phyloP scores from a whole-genome alignment of 2,888 invertebrate species.

The Pocota personata region DNA sequence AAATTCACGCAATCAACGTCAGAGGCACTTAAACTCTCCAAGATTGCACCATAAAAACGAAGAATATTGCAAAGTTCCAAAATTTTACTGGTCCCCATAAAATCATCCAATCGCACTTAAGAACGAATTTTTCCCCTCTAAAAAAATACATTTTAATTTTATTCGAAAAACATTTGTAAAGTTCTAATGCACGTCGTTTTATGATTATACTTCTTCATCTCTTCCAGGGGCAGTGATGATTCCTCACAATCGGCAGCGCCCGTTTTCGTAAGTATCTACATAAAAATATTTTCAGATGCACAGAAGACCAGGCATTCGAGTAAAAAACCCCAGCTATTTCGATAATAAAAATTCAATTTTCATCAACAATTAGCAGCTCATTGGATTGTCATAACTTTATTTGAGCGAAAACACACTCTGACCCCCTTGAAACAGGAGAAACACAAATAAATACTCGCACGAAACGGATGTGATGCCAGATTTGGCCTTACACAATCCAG shows the following conservation, averaged over 20 bases:
- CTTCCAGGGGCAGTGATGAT: slow-evolving; percentile 77
- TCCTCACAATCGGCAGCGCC: slow-evolving; percentile 76
- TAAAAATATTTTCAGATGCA: slow-evolving; percentile 6
- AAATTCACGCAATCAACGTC: slow-evolving; percentile 42
- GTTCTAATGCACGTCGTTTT: slow-evolving; percentile 40
- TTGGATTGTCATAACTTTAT: slow-evolving; percentile 45
- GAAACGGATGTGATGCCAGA: neutral
- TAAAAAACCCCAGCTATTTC: slow-evolving; percentile 1
- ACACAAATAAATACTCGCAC: neutral
- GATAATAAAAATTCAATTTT: slow-evolving; percentile 50
- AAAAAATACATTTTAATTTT: slow-evolving; percentile 5
- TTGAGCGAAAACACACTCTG: slow-evolving; percentile 4
- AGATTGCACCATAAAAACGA: slow-evolving; percentile 28
- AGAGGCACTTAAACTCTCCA: slow-evolving; percentile 16
- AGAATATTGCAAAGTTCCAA: slow-evolving; percentile 43
- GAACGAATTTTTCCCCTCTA: neutral
- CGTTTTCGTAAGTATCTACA: slow-evolving; percentile 78
- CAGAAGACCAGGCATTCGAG: neutral
- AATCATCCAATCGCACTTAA: slow-evolving; percentile 22
- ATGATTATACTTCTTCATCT: slow-evolving; percentile 36
- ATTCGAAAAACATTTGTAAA: slow-evolving; percentile 31
- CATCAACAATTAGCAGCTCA: slow-evolving; percentile 56
- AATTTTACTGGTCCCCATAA: slow-evolving; percentile 28
- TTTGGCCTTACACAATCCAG: slow-evolving; percentile 6
- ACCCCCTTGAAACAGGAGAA: slow-evolving; percentile 3